These are phyloP conservation scores for Eilema depressum DNA, from an alignment of 2,888 invertebrate species.

Conservation along the genomic window DNA sequence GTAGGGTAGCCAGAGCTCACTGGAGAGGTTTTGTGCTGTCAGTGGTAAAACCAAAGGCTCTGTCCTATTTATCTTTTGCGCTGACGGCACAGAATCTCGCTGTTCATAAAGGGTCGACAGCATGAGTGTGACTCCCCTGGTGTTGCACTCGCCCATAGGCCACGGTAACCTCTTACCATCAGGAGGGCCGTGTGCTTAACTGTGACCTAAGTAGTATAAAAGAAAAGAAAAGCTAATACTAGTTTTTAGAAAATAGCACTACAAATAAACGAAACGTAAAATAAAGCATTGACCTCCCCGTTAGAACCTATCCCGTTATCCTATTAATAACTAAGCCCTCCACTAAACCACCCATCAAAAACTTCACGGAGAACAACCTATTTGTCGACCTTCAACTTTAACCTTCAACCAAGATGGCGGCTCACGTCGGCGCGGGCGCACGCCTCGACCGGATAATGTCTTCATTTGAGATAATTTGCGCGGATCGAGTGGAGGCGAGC, in stretches of 20 bases:
- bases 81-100: no score
- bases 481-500: slow-evolving; percentile 57
- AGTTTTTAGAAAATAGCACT: neutral
- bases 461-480: slow-evolving; percentile 82
- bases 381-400: slow-evolving; percentile 65
- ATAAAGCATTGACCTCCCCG: neutral
- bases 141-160: no score
- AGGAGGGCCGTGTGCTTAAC: no score
- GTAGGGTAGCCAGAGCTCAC: no score
- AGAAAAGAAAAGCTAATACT: no score
- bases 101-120: no score
- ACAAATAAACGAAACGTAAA: neutral
- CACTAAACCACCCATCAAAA: slow-evolving; percentile 30
- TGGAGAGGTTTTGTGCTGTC: no score
- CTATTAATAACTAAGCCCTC: slow-evolving; percentile 16
- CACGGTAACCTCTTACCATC: no score
- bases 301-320: slow-evolving; percentile 11
- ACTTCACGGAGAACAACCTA: slow-evolving; percentile 30
- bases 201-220: no score
- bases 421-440: slow-evolving; percentile 66
- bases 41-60: no score
- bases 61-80: no score
- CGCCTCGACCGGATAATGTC: slow-evolving; percentile 77
- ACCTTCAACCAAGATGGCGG: slow-evolving; percentile 59
- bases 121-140: no score